Percentiles rank a stretch among this genome's conserved stretches.
Conservation (phyloP, 2,888 invertebrate genomes). For the Lasius platythorax region DNA sequence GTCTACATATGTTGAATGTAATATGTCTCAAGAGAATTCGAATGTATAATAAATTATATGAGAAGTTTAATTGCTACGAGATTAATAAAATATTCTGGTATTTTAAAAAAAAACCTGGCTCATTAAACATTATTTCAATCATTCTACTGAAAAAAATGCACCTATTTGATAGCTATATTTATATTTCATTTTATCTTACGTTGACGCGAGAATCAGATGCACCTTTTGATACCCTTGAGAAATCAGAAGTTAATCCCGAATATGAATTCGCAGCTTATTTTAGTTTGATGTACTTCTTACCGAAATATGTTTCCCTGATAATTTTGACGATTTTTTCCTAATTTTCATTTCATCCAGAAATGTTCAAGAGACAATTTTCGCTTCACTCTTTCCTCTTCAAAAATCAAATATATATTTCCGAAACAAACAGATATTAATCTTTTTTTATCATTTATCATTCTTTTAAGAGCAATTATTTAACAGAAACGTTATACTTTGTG, state of each 20-base stretch:
- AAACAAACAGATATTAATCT: background rate
- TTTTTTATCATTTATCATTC: background rate
- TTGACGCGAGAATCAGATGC: background rate
- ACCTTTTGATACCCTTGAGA: background rate
- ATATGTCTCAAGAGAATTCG: background rate
- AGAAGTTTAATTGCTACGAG: constrained; percentile 15
- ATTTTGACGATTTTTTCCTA: background rate
- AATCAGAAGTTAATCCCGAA: background rate
- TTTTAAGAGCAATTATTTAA: background rate
- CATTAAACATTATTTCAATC: background rate
- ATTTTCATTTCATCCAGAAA: background rate
- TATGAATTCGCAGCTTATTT: background rate
- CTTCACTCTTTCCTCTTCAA: background rate
- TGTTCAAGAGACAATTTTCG: background rate
- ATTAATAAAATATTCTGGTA: constrained; percentile 36
- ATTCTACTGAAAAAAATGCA: background rate
- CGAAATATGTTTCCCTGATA: background rate
- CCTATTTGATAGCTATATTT: background rate
- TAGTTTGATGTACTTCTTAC: background rate
- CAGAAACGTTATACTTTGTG: background rate
- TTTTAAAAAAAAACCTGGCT: constrained; percentile 12
- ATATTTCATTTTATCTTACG: background rate
- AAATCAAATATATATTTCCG: background rate
- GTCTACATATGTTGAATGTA: constrained; percentile 27
- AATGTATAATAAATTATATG: constrained; percentile 29